Evolutionary conservation across 2,797 vertebrate genomes (phyloP).

Genomic region (Aselliscus stoliczkanus): DNA sequence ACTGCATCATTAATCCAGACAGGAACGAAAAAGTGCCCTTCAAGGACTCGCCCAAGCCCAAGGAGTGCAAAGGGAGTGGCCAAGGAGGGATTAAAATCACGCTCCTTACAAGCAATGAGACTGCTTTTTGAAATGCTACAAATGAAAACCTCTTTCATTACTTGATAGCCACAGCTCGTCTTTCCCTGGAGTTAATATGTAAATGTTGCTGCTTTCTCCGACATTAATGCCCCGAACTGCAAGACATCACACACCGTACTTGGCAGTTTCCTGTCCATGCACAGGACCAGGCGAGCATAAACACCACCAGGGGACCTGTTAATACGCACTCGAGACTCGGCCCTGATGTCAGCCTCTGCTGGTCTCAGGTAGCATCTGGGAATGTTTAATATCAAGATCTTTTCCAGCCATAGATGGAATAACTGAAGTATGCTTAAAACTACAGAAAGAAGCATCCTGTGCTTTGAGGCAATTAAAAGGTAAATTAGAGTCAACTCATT

Average conservation of each 20-base stretch:
- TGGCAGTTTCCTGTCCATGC: not conserved
- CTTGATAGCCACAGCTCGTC: not conserved
- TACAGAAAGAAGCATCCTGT: not conserved
- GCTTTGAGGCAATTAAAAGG: not conserved
- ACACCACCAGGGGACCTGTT: not conserved
- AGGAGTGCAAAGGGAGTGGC: not conserved
- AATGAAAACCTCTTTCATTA: not conserved
- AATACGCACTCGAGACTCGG: not conserved
- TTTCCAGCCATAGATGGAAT: not conserved
- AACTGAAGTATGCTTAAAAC: not conserved
- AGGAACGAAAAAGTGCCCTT: not conserved
- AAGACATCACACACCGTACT: not conserved
- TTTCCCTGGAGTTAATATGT: not conserved
- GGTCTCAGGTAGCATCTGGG: not conserved
- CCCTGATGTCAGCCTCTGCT: not conserved
- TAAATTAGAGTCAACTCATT: not conserved
- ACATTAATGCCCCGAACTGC: not conserved
- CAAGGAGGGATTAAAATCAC: not conserved
- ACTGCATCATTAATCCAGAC: not conserved
- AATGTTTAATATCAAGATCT: not conserved
- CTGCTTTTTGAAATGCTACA: not conserved
- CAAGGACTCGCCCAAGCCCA: not conserved
- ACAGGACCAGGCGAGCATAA: rapidly evolving
- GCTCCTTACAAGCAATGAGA: not conserved
- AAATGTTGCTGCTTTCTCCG: not conserved